Conservation (phyloP, 35 echinoderm and acorn worm species). For the Anneissia japonica region DNA sequence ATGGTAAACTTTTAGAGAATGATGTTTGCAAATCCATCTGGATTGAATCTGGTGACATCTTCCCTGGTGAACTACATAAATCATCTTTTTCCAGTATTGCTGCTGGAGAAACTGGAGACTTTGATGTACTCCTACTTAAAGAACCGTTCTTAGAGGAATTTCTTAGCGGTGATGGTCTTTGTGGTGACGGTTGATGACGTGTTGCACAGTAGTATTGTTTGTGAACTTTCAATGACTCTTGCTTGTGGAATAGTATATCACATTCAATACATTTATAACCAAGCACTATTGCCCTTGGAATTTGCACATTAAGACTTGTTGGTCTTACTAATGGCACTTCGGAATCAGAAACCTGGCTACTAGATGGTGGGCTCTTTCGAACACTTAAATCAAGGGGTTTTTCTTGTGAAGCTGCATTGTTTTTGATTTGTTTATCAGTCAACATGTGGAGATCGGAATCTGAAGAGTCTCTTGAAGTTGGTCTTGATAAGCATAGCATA, state of each 20-base stretch:
- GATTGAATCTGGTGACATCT: neutral
- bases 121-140: neutral
- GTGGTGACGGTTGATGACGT: neutral
- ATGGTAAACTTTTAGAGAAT: neutral
- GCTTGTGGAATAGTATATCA: neutral
- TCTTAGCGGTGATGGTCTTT: neutral
- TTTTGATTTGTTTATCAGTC: neutral
- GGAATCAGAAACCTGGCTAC: neutral
- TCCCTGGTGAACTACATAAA: neutral
- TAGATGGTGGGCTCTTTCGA: neutral
- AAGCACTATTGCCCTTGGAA: neutral
- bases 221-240: neutral
- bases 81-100: neutral
- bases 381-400: constrained; percentile 7
- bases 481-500: neutral
- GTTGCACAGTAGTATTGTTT: constrained; percentile 20
- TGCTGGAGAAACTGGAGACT: neutral
- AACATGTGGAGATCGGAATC: neutral
- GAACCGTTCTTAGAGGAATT: neutral
- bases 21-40: neutral
- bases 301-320: neutral
- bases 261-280: constrained; percentile 13
- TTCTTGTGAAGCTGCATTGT: neutral
- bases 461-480: neutral
- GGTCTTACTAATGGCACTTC: neutral